Evolutionary conservation across 2,797 vertebrate species (phyloP), one percentile per base, ranked within the genome.

Genomic region (Pseudochromis fuscus): DNA sequence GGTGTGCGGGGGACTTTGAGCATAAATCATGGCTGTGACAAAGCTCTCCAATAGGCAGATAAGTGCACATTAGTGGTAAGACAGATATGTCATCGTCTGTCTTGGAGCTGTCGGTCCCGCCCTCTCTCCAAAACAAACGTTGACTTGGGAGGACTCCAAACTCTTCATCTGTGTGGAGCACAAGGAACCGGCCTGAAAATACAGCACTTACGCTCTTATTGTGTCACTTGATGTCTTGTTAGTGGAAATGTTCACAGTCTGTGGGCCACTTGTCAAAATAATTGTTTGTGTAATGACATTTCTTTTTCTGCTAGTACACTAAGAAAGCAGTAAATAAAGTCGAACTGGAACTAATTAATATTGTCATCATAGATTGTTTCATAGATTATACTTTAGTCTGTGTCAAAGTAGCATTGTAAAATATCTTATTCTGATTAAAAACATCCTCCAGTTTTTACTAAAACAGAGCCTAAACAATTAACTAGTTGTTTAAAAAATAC

Each of bases 11-110:
- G 69, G 79, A 77, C 84, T 89, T 82, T 77, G 56, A 79, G 77
- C 86, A 88, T 93, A 93, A 93, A 93, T 94, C 91, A 93, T 72
- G 44, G 33, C 72, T 64, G 74, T 92, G 91, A 91, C 92, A 93
- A 86, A 89, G 87, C 86, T 85, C 86, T 90, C 90, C 89, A 90
- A 91, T 91, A 88, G 86, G 87, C 87, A 91, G 91, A 93, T 93
- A 93, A 94, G 90, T 93, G 88, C 91, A 90, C 90, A 92, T 93
- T 94, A 93, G 85, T 77, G 60, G 83, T 75, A 53, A 87, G 75
- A 88, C 86, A 84, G 88, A 91, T 93, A 89, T 89, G 91, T 93
- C 91, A 92, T 88, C 81, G 56, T 81, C 82, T 86, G 84, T 58
- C 82, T 67, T 57, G 0, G 25, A 70, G 82, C 79, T 51, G 63